Base-by-base conservation (phyloP, 2,113 vertebrate species). In the Hydrolagus affinis region DNA sequence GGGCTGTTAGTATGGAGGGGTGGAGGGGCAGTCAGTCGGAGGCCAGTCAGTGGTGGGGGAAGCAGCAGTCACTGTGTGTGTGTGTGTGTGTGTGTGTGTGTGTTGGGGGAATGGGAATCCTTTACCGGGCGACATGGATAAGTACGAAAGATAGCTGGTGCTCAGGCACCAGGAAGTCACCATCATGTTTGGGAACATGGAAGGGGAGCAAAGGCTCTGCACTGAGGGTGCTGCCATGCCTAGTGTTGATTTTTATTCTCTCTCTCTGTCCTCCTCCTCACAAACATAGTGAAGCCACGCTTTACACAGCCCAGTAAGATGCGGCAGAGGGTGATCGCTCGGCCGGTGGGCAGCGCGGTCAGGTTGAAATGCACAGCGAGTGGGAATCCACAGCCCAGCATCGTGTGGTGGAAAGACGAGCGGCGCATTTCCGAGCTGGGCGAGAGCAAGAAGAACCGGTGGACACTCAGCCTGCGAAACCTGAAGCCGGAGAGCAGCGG, bases 341-440 rank as follows among this genome's bases (percentile, higher is more conserved):
- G 89, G 86, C 91, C 91, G 0, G 88, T 90, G 6, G 91, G 91
- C 85, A 91, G 90, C 85, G 89, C 91, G 0, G 88, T 91, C 72
- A 86, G 91, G 15, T 87, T 91, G 80, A 90, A 89, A 69, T 91
- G 91, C 86, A 86, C 86, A 56, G 91, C 91, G 11, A 90, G 70
- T 8, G 91, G 91, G 14, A 89, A 76, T 75, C 91, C 91, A 1
- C 69, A 72, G 32, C 91, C 91, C 0, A n/a, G 77, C 86, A 88
- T 91, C 72, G 88, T 87, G 15, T 91, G 91, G 91, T 90, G 88
- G 88, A 91, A 91, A 73, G 90, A 91, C 74, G 89, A 89, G 64
- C 86, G 73, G 10, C 88, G 80, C 11, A 86, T 91, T 59, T 76
- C 86, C 0, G 28, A 28, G 12, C 87, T 87, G 4, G 86, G 86